Evolutionary conservation across 1,140 invertebrate genomes (phyloP).

Genomic region (Drosophila sp.): DNA sequence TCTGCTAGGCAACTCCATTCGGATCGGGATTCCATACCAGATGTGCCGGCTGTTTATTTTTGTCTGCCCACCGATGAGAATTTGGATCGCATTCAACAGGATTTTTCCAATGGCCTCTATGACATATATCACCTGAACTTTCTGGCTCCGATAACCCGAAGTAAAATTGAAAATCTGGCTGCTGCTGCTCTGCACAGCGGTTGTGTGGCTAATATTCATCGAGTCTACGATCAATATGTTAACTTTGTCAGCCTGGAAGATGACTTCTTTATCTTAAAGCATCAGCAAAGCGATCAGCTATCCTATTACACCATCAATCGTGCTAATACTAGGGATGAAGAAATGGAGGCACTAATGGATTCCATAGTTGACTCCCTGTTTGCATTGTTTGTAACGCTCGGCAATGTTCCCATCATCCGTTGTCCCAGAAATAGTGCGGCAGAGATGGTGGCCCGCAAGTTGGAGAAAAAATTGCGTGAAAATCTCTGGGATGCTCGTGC

Average conservation of each 20-base stretch:
- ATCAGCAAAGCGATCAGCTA: constrained; percentile 94
- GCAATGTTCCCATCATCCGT: constrained; percentile 97
- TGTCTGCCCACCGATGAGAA: constrained; percentile 99
- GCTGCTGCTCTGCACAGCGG: constrained; percentile 94
- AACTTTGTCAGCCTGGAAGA: constrained; percentile 99
- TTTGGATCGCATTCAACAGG: constrained; percentile 95
- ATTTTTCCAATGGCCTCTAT: constrained; percentile 95
- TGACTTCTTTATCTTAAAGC: constrained; percentile 97
- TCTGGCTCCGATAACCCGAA: constrained; percentile 96
- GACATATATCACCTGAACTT: constrained; percentile 99
- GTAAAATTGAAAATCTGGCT: constrained; percentile 98
- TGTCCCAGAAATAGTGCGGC: constrained; percentile 98
- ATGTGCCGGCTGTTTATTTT: constrained; percentile 99
- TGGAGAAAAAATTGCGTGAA: constrained; percentile 98
- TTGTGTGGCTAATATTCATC: constrained; percentile 94
- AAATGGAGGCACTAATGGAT: constrained; percentile 98
- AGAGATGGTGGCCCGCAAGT: constrained; percentile 98
- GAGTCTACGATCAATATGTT: constrained; percentile 98
- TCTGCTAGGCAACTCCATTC: constrained; percentile 92
- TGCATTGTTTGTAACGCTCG: constrained; percentile 97
- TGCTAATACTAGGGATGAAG: constrained; percentile 96
- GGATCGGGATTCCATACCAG: constrained; percentile 97
- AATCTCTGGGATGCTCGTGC: constrained; percentile 98
- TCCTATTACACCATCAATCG: constrained; percentile 98
- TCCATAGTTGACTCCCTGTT: constrained; percentile 98